Percentiles rank a stretch among this genome's conserved stretches.
Evolutionary conservation across 1,140 invertebrate species (phyloP).

Genomic region (Archivesica marissinica): DNA sequence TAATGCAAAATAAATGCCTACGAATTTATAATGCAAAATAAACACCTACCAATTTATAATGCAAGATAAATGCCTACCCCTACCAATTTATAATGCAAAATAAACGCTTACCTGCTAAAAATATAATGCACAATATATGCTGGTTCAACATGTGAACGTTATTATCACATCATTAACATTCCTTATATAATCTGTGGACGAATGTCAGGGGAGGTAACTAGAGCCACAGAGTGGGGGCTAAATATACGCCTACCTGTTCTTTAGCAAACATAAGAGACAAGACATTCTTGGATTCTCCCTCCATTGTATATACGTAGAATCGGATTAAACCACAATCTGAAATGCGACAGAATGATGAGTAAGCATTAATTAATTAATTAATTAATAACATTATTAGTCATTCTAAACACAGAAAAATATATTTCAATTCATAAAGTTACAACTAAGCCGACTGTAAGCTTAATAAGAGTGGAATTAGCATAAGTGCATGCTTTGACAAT

Average conservation of each 20-base stretch:
- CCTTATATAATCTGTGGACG: neutral
- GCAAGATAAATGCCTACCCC: neutral
- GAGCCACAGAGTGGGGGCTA: no score
- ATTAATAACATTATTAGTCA: no score
- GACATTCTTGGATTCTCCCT: conserved; percentile 24
- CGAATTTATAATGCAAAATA: neutral
- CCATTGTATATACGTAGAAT: conserved; percentile 38
- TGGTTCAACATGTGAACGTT: neutral
- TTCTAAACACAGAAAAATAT: no score
- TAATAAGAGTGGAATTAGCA: no score
- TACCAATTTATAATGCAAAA: neutral
- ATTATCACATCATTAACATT: neutral
- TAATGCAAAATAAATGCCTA: no score
- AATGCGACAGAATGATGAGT: neutral
- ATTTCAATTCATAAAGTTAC: no score
- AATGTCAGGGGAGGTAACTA: no score
- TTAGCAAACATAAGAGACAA: conserved; percentile 41
- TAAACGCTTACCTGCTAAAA: neutral
- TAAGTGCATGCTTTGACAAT: no score
- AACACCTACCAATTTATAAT: neutral
- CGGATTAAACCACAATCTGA: conserved; percentile 47
- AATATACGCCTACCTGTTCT: conserved; percentile 15
- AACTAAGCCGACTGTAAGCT: no score
- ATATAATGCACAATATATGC: neutral
- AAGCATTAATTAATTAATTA: no score